Evolutionary conservation across 2,113 vertebrate species (phyloP), one percentile per base, ranked within the genome.

Genomic region (Melanotaenia duboulayi): DNA sequence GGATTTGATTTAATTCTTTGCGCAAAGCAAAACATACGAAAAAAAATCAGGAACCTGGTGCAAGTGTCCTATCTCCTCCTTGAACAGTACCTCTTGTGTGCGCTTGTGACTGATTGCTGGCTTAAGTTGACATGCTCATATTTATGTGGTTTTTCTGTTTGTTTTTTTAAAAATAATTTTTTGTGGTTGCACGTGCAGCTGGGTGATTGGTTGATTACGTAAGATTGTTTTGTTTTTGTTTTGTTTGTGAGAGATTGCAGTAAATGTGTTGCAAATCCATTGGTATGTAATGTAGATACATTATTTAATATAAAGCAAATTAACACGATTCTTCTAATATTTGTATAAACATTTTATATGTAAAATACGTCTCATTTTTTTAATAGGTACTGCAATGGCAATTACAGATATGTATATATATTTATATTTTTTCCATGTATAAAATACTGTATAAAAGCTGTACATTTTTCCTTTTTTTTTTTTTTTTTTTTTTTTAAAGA

Each of bases 271-370:
- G 71, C 73, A 84, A 89, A 88, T 89, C 81, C 81, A 81, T 76
- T 80, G 75, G 80, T 73, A 76, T 91, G 81, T 90, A 82, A 62
- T 92, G 90, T 93, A 92, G 62, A 90, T 92, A 93, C 89, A 80
- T 91, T 92, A 92, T 94, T 94, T 94, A 91, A 87, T 94, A 90
- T 93, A 93, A 65, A 92, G 88, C 71, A 82, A 88, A 86, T 88
- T 71, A 78, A 82, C 73, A 81, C n/a, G 80, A 82, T 89, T 92
- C 83, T 92, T 94, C 86, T 89, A 90, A 92, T 90, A 93, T 93
- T 93, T 93, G 90, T 92, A 94, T 66, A 90, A 90, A 90, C 76
- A 77, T 93, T 94, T 94, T 94, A 57, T 94, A 93, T 92, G 89
- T 92, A 69, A 91, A 87, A 84, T 83, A 90, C 83, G 85, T 89